Conservation (phyloP, 1,140 invertebrate species). For the Watersipora subatra region DNA sequence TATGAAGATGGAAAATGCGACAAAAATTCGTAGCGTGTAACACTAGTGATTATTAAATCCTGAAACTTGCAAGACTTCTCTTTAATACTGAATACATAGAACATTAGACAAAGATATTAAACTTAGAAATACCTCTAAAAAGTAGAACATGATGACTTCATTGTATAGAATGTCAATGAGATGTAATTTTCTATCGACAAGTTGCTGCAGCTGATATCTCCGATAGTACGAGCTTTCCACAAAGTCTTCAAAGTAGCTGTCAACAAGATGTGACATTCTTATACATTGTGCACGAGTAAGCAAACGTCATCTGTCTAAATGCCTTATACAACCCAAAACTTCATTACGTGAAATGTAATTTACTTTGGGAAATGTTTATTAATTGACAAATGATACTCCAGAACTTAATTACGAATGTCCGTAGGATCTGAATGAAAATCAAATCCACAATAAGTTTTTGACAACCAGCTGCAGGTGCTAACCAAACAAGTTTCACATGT, state of each 20-base stretch:
- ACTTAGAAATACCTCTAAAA: conserved; percentile 61
- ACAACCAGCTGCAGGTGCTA: too few relatives aligned
- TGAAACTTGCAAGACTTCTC: too few relatives aligned
- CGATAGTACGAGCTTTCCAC: conserved; percentile 66
- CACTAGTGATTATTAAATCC: too few relatives aligned
- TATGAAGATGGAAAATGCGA: too few relatives aligned
- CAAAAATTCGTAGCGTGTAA: too few relatives aligned
- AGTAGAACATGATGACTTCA: conserved; percentile 76
- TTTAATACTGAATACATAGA: too few relatives aligned
- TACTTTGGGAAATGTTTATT: not conserved
- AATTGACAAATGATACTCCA: conserved; percentile 2
- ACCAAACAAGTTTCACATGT: too few relatives aligned
- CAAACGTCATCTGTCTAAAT: too few relatives aligned
- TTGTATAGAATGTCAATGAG: conserved; percentile 75
- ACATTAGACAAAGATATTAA: too few relatives aligned
- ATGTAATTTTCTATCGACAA: conserved; percentile 60
- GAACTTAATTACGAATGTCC: not conserved
- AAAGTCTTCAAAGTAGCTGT: conserved; percentile 47
- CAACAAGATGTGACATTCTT: conserved; percentile 22
- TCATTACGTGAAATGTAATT: conserved; percentile 4
- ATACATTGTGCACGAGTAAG: not conserved
- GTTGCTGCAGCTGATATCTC: conserved; percentile 75
- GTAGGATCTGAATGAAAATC: not conserved
- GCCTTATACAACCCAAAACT: too few relatives aligned
- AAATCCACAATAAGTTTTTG: too few relatives aligned